Evolutionary conservation across 2,888 invertebrate genomes (phyloP).

Genomic region (Isotomurus palustris): DNA sequence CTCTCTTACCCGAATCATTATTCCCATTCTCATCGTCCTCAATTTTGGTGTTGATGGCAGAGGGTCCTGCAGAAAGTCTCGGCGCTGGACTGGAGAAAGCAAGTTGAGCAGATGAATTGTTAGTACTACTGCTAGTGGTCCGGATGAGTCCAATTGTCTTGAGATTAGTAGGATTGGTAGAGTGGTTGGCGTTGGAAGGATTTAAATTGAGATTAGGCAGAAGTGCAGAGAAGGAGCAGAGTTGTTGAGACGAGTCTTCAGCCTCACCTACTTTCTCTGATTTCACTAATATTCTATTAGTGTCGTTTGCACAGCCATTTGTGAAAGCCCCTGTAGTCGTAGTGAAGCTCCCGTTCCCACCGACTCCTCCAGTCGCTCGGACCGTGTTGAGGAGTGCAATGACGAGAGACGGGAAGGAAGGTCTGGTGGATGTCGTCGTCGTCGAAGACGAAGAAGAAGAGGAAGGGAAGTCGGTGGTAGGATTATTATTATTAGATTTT

Average conservation of each 20-base stretch:
- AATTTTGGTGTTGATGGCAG: neutral
- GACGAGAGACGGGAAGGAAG: constrained; percentile 9
- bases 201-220: constrained; percentile 14
- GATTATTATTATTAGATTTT: neutral
- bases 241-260: too few species aligned
- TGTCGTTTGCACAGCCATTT: neutral
- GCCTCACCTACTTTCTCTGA: too few species aligned
- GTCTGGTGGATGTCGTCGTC: neutral
- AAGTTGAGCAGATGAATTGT: neutral
- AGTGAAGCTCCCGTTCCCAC: neutral
- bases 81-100: too few species aligned
- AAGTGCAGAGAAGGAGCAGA: too few species aligned
- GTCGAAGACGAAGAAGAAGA: neutral
- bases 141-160: neutral
- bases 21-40: neutral
- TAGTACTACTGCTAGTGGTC: neutral
- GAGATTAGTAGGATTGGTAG: neutral
- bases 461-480: neutral
- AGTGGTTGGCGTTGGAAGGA: neutral
- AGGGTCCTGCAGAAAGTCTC: neutral
- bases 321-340: neutral
- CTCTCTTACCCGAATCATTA: constrained; percentile 8
- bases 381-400: constrained; percentile 12
- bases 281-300: too few species aligned
- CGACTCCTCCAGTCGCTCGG: neutral